Evolutionary conservation across 2,113 vertebrate species (phyloP).

Genomic region (Pelmatolapia mariae): DNA sequence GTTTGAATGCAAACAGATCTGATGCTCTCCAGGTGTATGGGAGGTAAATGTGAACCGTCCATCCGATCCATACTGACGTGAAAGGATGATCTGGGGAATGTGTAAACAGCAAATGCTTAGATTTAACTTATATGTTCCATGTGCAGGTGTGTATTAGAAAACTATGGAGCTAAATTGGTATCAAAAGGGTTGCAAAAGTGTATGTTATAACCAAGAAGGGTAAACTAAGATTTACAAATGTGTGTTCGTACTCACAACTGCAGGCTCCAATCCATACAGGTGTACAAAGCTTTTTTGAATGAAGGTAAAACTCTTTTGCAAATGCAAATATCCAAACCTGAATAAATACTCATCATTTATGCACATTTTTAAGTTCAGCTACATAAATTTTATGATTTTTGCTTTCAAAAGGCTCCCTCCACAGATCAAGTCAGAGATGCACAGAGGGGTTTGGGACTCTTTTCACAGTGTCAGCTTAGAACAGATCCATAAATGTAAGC

Average conservation of each 20-base stretch:
- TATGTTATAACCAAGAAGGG: background rate
- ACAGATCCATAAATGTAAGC: background rate
- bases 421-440: background rate
- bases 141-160: background rate
- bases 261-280: background rate
- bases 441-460: background rate
- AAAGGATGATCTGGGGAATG: conserved; percentile 80
- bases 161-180: background rate
- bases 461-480: background rate
- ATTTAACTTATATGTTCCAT: background rate
- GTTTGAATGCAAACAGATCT: conserved; percentile 95
- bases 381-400: background rate
- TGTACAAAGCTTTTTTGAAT: background rate
- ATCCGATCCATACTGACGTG: conserved; percentile 90
- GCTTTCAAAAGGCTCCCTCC: background rate
- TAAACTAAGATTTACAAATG: background rate
- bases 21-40: conserved; percentile 92
- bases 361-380: background rate
- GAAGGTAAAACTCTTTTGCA: background rate
- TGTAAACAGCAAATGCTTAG: background rate
- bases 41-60: conserved; percentile 94
- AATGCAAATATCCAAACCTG: background rate
- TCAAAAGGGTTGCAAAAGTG: background rate
- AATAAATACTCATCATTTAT: background rate
- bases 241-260: background rate